phyloP scores from a whole-genome alignment of 2,113 vertebrate genomes.

The Osmerus eperlanus region DNA sequence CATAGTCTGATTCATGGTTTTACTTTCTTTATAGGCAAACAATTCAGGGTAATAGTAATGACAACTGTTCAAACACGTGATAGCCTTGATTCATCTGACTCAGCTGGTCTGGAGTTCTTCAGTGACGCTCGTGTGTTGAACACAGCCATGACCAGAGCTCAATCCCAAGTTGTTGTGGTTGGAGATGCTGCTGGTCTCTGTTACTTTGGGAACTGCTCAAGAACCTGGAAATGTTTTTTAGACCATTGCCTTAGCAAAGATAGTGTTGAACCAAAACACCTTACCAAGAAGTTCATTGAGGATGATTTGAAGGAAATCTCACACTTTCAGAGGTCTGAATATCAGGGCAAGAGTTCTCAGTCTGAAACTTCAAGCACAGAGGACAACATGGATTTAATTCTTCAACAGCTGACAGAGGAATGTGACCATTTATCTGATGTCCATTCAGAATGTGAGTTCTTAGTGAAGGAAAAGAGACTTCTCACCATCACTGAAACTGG shows the following conservation, averaged over 20 bases:
- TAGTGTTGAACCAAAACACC: constrained; percentile 62
- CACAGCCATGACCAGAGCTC: constrained; percentile 88
- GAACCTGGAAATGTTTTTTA: constrained; percentile 83
- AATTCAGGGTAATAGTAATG: constrained; percentile 84
- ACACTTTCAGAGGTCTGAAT: constrained; percentile 45
- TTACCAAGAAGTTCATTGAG: constrained; percentile 78
- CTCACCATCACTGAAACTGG: neutral
- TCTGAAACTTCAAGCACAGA: constrained; percentile 56
- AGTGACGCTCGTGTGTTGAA: constrained; percentile 84
- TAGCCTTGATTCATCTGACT: constrained; percentile 64
- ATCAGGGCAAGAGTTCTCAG: constrained; percentile 30
- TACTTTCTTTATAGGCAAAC: constrained; percentile 72
- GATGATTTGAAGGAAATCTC: constrained; percentile 68
- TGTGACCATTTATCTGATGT: neutral
- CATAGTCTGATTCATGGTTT: neutral
- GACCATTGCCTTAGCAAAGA: constrained; percentile 72
- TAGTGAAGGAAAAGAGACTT: constrained; percentile 45
- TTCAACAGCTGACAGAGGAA: constrained; percentile 36
- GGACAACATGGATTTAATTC: constrained; percentile 69
- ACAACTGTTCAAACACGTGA: constrained; percentile 78
- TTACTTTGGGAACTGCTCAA: constrained; percentile 81
- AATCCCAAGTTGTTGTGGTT: constrained; percentile 80
- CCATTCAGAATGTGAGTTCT: neutral
- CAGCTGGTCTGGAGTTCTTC: constrained; percentile 78
- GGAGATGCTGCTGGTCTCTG: constrained; percentile 84